Conservation (phyloP, 2,888 invertebrate genomes). For the Priocnemis perturbator region DNA sequence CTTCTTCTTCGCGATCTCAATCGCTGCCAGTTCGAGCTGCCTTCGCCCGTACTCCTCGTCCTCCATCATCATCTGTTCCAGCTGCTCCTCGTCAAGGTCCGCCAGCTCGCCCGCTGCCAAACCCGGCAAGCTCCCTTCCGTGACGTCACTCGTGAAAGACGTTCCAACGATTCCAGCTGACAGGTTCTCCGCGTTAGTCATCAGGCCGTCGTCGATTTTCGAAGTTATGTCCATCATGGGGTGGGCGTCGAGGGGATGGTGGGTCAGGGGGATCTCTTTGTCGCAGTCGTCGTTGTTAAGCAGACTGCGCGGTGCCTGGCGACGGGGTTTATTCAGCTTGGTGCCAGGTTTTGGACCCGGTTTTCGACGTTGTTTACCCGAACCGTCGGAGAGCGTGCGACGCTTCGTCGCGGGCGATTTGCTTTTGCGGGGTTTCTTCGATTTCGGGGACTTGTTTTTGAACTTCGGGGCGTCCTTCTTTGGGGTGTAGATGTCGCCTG, state of each 20-base stretch:
- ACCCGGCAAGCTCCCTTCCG: slow-evolving; percentile 65
- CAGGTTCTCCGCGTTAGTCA: slow-evolving; percentile 40
- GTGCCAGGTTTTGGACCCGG: slow-evolving; percentile 74
- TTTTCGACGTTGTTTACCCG: slow-evolving; percentile 70
- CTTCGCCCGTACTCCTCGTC: slow-evolving; percentile 80
- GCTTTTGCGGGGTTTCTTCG: slow-evolving; percentile 64
- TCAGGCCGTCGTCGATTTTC: slow-evolving; percentile 57
- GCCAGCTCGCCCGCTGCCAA: slow-evolving; percentile 68
- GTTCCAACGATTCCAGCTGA: slow-evolving; percentile 63
- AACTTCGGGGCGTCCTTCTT: slow-evolving; percentile 64
- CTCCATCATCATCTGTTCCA: slow-evolving; percentile 78
- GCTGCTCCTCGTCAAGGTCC: slow-evolving; percentile 71
- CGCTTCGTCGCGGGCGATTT: slow-evolving; percentile 66
- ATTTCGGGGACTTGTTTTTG: slow-evolving; percentile 67
- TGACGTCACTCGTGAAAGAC: slow-evolving; percentile 53
- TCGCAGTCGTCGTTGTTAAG: slow-evolving; percentile 55
- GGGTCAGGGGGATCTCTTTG: slow-evolving; percentile 51
- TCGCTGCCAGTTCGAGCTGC: slow-evolving; percentile 76
- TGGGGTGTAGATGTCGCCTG: slow-evolving; percentile 71
- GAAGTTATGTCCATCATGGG: slow-evolving; percentile 51
- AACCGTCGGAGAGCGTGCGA: slow-evolving; percentile 62
- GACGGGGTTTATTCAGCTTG: slow-evolving; percentile 65
- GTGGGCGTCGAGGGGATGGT: slow-evolving; percentile 59
- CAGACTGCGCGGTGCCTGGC: slow-evolving; percentile 46
- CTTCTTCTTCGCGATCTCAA: slow-evolving; percentile 72